Evolutionary conservation across 2,888 invertebrate species (phyloP).

Genomic region (Tetramorium bicarinatum): DNA sequence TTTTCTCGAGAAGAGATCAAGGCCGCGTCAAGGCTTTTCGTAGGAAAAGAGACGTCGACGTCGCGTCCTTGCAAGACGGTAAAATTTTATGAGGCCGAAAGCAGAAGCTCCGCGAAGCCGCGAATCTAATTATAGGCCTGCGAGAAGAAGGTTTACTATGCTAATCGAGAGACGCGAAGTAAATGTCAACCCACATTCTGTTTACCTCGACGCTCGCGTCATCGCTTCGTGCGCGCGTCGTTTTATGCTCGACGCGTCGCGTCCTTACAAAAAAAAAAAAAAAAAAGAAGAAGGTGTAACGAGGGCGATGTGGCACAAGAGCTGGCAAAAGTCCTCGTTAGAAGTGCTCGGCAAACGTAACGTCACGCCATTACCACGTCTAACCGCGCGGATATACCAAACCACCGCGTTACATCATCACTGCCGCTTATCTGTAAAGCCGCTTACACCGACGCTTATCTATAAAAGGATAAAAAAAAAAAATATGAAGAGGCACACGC

Average conservation of each 20-base stretch:
- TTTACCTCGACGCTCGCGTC: slow-evolving; percentile 72
- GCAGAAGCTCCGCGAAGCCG: slow-evolving; percentile 66
- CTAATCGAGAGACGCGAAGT: slow-evolving; percentile 79
- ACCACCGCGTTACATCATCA: not conserved
- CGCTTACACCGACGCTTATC: not conserved
- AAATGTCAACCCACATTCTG: slow-evolving; percentile 82
- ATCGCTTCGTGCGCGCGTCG: slow-evolving; percentile 45
- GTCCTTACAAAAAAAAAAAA: slow-evolving; percentile 57
- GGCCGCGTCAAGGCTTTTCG: slow-evolving; percentile 56
- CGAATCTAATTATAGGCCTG: slow-evolving; percentile 81
- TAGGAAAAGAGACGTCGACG: slow-evolving; percentile 27
- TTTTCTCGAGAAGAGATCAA: slow-evolving; percentile 20
- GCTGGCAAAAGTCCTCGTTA: slow-evolving; percentile 67
- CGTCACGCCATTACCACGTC: not conserved
- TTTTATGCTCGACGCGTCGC: slow-evolving; percentile 58
- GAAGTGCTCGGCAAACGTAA: slow-evolving; percentile 63
- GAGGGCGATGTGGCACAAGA: slow-evolving; percentile 61
- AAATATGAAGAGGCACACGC: not conserved
- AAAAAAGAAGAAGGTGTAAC: slow-evolving; percentile 41
- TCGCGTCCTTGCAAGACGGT: slow-evolving; percentile 35
- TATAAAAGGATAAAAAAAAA: not conserved
- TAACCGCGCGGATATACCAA: not conserved
- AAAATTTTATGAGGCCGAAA: slow-evolving; percentile 59
- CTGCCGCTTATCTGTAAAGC: not conserved
- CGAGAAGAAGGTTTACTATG: slow-evolving; percentile 80